Evolutionary conservation across 2,113 vertebrate genomes (phyloP), one percentile per base, ranked within the genome.

Genomic region (Microcebus jonahi): DNA sequence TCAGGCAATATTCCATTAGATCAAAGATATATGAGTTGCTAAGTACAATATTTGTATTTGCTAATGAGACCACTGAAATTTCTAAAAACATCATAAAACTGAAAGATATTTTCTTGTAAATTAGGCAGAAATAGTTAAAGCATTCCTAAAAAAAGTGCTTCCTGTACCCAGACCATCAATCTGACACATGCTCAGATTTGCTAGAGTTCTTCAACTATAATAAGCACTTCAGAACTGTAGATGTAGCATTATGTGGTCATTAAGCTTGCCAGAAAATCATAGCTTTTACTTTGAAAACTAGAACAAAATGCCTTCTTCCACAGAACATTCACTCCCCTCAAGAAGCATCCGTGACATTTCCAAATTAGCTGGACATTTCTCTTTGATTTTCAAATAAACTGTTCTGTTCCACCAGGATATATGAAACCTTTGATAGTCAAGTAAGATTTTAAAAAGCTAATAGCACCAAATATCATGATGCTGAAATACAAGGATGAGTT

Each of bases 231-330:
- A 95, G 95, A 80, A 97, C 50, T 92, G 68, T 91, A 86, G 63
- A 85, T 79, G 57, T 91, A 67, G 91, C 86, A 93, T 91, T 97
- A 94, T 81, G 65, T 53, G 20, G 83, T 97, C 87, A 92, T 95
- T 96, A 95, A 95, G 84, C 88, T 70, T 97, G 96, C 83, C 91
- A 97, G 95, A 97, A 97, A 98, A 97, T 97, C 96, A 97, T 1
- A 94, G 93, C 93, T 95, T 91, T 98, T 94, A 91, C 91, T 95
- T 70, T 96, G 91, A 73, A 97, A 96, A 92, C 87, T 73, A 96
- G 87, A 97, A 97, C 83, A 94, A 97, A 94, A 97, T 90, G 91
- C 70, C 87, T 95, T 97, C 81, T 96, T 96, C 67, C 59, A 29
- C 9, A 94, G 80, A 92, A 96, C 34, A 85, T 70, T 93, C 90